phyloP scores from a whole-genome alignment of 2,888 invertebrate genomes.

The Boloria selene region DNA sequence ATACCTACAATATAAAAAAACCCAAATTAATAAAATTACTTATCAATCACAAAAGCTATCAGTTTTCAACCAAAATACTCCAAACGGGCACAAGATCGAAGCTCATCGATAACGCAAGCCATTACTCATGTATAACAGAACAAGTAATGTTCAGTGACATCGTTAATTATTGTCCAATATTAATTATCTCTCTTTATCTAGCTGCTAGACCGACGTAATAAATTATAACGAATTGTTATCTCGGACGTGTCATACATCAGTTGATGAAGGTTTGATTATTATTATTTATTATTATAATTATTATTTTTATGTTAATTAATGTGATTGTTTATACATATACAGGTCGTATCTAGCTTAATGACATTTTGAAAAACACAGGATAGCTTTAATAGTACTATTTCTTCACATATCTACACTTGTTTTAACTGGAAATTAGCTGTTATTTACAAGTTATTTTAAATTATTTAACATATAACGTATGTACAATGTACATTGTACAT shows the following conservation, averaged over 20 bases:
- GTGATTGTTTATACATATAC: no score
- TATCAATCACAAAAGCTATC: neutral
- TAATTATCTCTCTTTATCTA: slow-evolving; percentile 49
- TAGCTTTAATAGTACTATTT: no score
- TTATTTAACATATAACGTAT: no score
- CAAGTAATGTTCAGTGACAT: slow-evolving; percentile 52
- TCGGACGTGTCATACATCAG: slow-evolving; percentile 26
- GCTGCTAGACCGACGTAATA: slow-evolving; percentile 25
- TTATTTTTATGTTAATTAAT: no score
- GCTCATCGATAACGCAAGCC: slow-evolving; percentile 36
- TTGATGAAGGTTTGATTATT: slow-evolving; percentile 19
- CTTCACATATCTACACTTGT: no score
- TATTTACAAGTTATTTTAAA: no score
- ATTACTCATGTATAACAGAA: slow-evolving; percentile 52
- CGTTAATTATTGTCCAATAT: slow-evolving; percentile 56
- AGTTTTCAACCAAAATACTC: neutral
- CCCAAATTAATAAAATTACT: neutral
- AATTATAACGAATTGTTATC: slow-evolving; percentile 29
- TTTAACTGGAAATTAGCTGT: no score
- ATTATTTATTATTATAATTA: slow-evolving; percentile 21
- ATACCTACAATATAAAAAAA: no score
- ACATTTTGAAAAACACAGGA: no score
- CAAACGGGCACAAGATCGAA: neutral
- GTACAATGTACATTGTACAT: no score
- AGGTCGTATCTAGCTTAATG: no score